Evolutionary conservation across 2,113 vertebrate genomes (phyloP), one percentile per base, ranked within the genome.

Genomic region (Dascyllus trimaculatus): DNA sequence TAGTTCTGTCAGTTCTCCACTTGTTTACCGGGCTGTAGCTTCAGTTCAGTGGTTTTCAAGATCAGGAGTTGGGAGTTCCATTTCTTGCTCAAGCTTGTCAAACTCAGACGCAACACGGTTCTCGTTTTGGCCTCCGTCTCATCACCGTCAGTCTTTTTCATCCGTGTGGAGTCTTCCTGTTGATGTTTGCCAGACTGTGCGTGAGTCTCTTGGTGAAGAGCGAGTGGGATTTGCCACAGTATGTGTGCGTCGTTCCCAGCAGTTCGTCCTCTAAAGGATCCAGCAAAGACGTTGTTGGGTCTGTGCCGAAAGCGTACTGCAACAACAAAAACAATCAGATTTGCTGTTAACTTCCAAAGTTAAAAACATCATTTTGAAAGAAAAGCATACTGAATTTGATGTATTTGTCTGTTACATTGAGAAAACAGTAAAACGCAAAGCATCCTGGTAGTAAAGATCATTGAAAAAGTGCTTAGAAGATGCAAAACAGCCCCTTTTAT

Each of bases 141-240:
- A 8, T 45, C 57, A 14, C 38, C 17, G 35, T 4, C 60, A 11
- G 21, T 32, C 18, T 5, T 21, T 70, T n/a, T 15, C 9, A 48
- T 59, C 71, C 73, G 0, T 0, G 68, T 1, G 26, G 17, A 21
- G 40, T 21, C 40, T 76, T 83, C 11, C 65, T 82, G 71, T 82
- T 80, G 70, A 90, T 29, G 63, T 77, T 76, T 3, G 21, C 82
- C 84, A 98, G n/a, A 35, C 96, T 96, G 90, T 93, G 93, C 15
- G 84, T 65, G 58, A 98, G 93, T 25, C 92, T 96, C 89, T 95
- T 96, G 75, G 95, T 94, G 88, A 99, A 95, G 53, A 97, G 92
- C 45, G 91, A 74, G 81, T 96, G 94, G 32, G 95, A 94, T 92
- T 94, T 97, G 26, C 97, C 97, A 82, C 97, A 99, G 71, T 99